A percentile compares a stretch with the other conserved stretches of the same genome.
Conservation (phyloP, 2,113 vertebrate genomes). For the Saiga tatarica region DNA sequence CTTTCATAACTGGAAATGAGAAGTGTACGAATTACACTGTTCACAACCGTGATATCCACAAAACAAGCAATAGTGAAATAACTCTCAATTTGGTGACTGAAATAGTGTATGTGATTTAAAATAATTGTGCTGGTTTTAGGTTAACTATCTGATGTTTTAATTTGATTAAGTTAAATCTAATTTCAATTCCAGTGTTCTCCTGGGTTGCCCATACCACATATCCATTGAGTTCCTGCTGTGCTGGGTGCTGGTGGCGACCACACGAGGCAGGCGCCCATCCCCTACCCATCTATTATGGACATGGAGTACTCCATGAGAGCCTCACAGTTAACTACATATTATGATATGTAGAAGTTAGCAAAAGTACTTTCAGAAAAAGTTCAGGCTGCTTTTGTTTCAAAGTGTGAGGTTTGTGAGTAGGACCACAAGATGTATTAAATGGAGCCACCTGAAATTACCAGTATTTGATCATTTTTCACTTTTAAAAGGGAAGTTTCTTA, state of each 20-base stretch:
- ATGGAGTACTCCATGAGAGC: not conserved
- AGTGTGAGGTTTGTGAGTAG: not conserved
- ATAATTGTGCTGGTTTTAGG: not conserved
- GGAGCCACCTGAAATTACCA: not conserved
- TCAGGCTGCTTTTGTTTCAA: not conserved
- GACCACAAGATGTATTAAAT: not conserved
- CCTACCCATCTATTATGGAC: not conserved
- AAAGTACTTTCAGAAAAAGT: not conserved
- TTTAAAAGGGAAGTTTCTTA: not conserved
- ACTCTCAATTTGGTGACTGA: not conserved
- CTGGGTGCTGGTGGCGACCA: not conserved
- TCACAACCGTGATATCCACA: not conserved
- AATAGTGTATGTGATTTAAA: not conserved
- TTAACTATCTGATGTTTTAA: not conserved
- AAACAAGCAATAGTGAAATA: not conserved
- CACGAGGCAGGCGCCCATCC: accelerated
- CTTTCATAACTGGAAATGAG: not conserved
- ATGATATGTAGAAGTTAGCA: not conserved
- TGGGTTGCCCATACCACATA: not conserved
- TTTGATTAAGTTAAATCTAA: not conserved
- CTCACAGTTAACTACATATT: not conserved
- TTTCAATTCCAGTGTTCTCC: not conserved
- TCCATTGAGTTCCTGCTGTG: not conserved
- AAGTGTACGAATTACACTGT: not conserved
- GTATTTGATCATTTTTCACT: not conserved